phyloP scores from a whole-genome alignment of 2,888 invertebrate genomes.

The Tenthredo mesomela region DNA sequence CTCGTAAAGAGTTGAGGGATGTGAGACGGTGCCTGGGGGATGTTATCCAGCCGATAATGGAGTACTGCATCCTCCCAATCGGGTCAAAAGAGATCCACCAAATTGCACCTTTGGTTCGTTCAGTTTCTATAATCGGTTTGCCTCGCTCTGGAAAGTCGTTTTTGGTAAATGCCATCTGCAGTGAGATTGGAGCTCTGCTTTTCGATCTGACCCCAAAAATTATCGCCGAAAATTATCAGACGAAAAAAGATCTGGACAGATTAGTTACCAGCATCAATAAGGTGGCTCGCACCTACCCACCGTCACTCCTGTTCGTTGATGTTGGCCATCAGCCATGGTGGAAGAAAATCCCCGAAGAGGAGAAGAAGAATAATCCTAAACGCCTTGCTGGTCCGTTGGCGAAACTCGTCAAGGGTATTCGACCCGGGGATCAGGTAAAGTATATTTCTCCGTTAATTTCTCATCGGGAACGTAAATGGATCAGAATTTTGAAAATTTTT shows the following conservation, averaged over 20 bases:
- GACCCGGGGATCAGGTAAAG: slow-evolving; percentile 80
- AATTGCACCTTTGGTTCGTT: slow-evolving; percentile 68
- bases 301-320: slow-evolving; percentile 86
- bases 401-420: slow-evolving; percentile 86
- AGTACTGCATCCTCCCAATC: slow-evolving; percentile 83
- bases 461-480: neutral
- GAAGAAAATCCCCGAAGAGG: slow-evolving; percentile 83
- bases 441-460: neutral
- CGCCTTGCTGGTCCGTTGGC: slow-evolving; percentile 84
- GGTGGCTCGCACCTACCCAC: slow-evolving; percentile 85
- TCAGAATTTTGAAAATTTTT: neutral
- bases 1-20: slow-evolving; percentile 75
- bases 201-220: slow-evolving; percentile 88
- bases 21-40: slow-evolving; percentile 82
- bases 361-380: slow-evolving; percentile 84
- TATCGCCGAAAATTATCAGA: slow-evolving; percentile 85
- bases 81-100: slow-evolving; percentile 73
- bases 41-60: slow-evolving; percentile 81
- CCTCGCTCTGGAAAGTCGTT: slow-evolving; percentile 86
- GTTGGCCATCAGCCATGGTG: slow-evolving; percentile 85
- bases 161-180: slow-evolving; percentile 86
- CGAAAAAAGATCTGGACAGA: slow-evolving; percentile 84
- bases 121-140: slow-evolving; percentile 86
- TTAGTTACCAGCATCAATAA: slow-evolving; percentile 85
- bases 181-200: slow-evolving; percentile 85